A percentile compares a stretch with the other conserved stretches of the same genome.
These are phyloP conservation scores for Epirrhoe alternata DNA, from an alignment of 2,888 invertebrate genomes.

Conservation along the genomic window DNA sequence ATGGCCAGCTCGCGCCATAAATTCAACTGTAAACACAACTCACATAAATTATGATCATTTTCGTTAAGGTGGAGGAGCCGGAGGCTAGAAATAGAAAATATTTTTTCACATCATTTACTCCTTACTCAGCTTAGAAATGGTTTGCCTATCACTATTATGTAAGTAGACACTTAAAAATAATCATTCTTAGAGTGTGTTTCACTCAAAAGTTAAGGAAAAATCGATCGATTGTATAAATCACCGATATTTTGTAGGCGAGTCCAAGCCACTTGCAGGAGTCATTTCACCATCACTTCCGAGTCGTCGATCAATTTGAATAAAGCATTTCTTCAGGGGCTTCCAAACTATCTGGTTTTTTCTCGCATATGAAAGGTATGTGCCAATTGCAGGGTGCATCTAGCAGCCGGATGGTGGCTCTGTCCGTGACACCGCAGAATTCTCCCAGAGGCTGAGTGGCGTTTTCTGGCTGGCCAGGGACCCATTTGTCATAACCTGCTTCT, in stretches of 20 bases:
- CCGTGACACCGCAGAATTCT: conserved; percentile 8
- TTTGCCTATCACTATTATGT: no score
- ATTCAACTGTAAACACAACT: conserved; percentile 9
- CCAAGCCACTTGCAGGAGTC: no score
- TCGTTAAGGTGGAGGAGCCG: neutral
- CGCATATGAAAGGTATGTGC: conserved; percentile 13
- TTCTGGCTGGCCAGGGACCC: conserved; percentile 1
- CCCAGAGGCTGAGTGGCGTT: conserved; percentile 8
- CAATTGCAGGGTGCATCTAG: conserved; percentile 7
- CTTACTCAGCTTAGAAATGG: no score
- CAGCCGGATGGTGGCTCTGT: neutral
- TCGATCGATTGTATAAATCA: no score
- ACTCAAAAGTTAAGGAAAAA: no score
- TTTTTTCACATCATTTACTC: no score
- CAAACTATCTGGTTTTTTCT: conserved; percentile 10
- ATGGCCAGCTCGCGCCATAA: conserved; percentile 10
- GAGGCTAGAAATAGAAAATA: no score
- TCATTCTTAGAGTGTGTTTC: no score
- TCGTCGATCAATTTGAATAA: no score
- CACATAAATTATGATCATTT: conserved; percentile 8
- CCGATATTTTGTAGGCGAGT: no score
- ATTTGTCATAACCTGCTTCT: conserved; percentile 11
- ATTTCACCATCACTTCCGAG: no score
- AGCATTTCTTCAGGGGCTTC: neutral
- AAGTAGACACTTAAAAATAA: no score